phyloP scores from a whole-genome alignment of 2,888 invertebrate species.

The Drosophila affinis region DNA sequence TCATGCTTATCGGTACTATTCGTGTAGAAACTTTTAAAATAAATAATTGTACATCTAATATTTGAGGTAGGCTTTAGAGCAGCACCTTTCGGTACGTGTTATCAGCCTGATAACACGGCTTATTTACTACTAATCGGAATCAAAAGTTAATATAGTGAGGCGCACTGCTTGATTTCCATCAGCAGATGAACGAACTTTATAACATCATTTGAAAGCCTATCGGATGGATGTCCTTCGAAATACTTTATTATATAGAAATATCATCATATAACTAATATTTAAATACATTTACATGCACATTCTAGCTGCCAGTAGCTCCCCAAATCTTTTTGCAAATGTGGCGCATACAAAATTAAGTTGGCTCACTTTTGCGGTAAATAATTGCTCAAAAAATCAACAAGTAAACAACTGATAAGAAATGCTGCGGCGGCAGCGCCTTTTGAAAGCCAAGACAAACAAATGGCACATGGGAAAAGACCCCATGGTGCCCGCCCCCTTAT shows the following conservation, averaged over 20 bases:
- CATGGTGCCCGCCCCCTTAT: neutral
- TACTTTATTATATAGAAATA: neutral
- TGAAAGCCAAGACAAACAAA: conserved; percentile 1
- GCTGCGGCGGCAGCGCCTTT: neutral
- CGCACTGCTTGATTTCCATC: conserved; percentile 17
- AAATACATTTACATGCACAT: too few relatives aligned
- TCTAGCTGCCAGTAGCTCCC: neutral
- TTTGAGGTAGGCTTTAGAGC: conserved; percentile 31
- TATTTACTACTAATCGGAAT: neutral
- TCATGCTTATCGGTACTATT: neutral
- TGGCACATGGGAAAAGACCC: neutral
- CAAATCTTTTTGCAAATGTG: conserved; percentile 3
- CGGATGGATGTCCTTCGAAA: neutral
- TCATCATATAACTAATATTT: too few relatives aligned
- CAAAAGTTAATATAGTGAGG: conserved; percentile 11
- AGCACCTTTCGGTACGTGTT: conserved; percentile 18
- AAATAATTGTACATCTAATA: neutral
- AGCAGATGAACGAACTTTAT: neutral
- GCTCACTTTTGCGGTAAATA: conserved; percentile 16
- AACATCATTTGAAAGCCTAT: conserved; percentile 22
- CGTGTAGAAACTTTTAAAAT: neutral
- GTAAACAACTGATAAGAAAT: conserved; percentile 13
- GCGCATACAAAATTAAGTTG: conserved; percentile 18
- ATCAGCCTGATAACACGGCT: too few relatives aligned
- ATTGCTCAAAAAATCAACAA: conserved; percentile 20